phyloP scores from a whole-genome alignment of 2,113 vertebrate genomes.

The Saguinus imperator region DNA sequence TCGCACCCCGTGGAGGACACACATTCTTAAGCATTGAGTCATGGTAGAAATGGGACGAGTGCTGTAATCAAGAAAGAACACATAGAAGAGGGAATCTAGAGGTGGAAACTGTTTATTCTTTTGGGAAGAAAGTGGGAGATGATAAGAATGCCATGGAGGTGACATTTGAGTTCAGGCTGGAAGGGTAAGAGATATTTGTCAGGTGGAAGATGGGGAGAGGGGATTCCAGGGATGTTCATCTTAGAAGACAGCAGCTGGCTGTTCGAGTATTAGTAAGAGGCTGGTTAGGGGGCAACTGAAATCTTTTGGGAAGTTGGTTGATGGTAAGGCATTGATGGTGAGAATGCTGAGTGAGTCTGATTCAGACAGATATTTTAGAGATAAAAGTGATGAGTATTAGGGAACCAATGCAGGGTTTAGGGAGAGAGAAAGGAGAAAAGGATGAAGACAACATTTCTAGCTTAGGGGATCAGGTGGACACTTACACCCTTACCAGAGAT shows the following conservation, averaged over 20 bases:
- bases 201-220: background rate
- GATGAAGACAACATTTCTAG: background rate
- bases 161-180: background rate
- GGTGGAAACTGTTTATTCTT: background rate
- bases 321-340: background rate
- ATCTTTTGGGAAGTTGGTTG: background rate
- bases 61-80: background rate
- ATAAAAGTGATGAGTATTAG: background rate
- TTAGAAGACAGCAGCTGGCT: background rate
- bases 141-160: background rate
- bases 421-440: background rate
- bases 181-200: background rate
- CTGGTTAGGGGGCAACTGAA: background rate
- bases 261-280: background rate
- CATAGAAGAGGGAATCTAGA: too few species aligned
- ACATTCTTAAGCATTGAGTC: too few species aligned
- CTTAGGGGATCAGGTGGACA: too few species aligned
- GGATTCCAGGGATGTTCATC: background rate
- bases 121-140: background rate
- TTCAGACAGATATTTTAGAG: background rate
- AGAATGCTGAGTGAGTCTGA: background rate
- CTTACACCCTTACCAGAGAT: background rate
- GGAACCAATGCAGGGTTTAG: background rate
- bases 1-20: fast-evolving
- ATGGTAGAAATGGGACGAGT: background rate